Base-by-base conservation (phyloP, 2,113 vertebrate species). In the Gallinago media region DNA sequence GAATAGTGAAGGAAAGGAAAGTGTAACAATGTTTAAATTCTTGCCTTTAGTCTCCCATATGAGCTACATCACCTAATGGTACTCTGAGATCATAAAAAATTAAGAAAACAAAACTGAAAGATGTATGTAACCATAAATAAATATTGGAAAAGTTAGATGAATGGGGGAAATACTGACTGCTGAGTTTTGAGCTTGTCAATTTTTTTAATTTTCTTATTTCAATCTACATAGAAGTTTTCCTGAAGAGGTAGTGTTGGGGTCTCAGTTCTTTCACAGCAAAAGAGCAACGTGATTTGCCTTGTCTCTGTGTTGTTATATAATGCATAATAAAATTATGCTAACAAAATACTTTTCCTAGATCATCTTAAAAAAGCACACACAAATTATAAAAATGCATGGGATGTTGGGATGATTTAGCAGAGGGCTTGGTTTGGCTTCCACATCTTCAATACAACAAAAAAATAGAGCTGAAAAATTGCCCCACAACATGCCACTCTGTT, bases 171-270 rank as follows among this genome's bases (percentile, higher is more conserved):
- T 59, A 91, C 59, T 36, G 26, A 23, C 19, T 56, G 17, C 2
- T 65, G 34, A 67, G 2, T 54, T 78, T 56, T 50, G 7, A 68
- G 3, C 8, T 67, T 27, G 16, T 36, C 8, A 36, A 40, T 46
- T 49, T 18, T 80, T 68, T 89, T 61, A 27, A 23, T 68, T 90
- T 38, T 81, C 11, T 77, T 81, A 74, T 76, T 75, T 85, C 11
- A 59, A 29, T 18, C 8, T 63, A 32, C 8, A 26, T 26, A 17
- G 22, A 59, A 10, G 2, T 55, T 72, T 90, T 88, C 26, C 29
- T 86, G 68, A 76, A 42, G 4, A 55, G 7, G 5, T 74, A 4
- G 2, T 36, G 1, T 2, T 4, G 1, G 6, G 19, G 2, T 2
- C 11, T 74, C 15, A 22, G 6, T 42, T 80, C 38, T 81, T 71